Evolutionary conservation across 2,797 vertebrate species (phyloP).

Genomic region (Iguana delicatissima): DNA sequence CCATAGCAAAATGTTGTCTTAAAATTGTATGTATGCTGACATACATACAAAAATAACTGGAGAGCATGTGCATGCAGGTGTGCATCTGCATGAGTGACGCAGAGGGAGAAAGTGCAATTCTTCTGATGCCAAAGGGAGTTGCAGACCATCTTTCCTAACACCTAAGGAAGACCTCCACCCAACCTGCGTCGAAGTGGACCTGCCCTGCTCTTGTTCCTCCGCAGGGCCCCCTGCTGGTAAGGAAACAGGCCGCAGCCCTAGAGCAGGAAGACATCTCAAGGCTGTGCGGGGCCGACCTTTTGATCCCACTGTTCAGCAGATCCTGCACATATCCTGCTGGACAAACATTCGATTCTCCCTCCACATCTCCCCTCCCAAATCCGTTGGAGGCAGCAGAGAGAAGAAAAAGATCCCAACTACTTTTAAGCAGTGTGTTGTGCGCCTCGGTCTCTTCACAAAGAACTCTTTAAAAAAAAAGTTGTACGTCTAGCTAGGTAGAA

Average conservation of each 20-base stretch:
- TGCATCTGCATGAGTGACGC: too few relatives aligned
- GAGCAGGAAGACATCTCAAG: neutral
- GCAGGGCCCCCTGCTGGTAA: slow-evolving; percentile 10
- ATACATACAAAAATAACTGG: too few relatives aligned
- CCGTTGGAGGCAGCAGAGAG: too few relatives aligned
- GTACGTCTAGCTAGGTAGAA: too few relatives aligned
- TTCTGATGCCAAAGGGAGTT: neutral
- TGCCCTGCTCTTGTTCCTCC: too few relatives aligned
- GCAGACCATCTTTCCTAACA: neutral
- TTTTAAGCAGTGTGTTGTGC: neutral
- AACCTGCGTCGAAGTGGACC: neutral
- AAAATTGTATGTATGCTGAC: too few relatives aligned
- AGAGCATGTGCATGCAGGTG: too few relatives aligned
- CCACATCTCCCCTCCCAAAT: neutral
- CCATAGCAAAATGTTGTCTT: neutral
- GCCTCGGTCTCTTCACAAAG: neutral
- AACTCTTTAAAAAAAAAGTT: neutral
- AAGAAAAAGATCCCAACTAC: neutral
- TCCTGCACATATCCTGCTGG: neutral
- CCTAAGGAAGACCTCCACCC: neutral
- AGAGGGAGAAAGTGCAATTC: neutral
- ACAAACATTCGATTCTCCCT: neutral
- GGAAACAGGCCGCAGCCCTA: neutral
- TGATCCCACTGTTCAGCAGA: neutral
- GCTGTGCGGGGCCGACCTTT: neutral